Evolutionary conservation across 1,140 invertebrate genomes (phyloP).

Genomic region (Leptopilina boulardi): DNA sequence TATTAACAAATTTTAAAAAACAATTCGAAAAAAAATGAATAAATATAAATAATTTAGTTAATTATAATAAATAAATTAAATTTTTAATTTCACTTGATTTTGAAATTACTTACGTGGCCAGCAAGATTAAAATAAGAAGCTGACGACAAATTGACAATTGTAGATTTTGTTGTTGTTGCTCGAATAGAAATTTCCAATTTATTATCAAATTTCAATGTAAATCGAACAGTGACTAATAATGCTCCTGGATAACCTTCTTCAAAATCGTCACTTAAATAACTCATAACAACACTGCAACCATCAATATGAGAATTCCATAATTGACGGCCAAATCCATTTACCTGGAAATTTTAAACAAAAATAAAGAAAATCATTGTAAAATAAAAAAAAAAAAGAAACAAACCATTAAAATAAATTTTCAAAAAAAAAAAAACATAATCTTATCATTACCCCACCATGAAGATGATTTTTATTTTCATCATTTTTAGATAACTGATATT

Average conservation of each 20-base stretch:
- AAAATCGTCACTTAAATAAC: conserved; percentile 84
- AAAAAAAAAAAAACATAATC: neutral
- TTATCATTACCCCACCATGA: conserved; percentile 85
- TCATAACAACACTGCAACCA: conserved; percentile 79
- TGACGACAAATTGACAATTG: conserved; percentile 92
- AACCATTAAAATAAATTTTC: conserved; percentile 2
- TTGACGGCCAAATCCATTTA: conserved; percentile 60
- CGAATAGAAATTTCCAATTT: conserved; percentile 83
- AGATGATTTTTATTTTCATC: conserved; percentile 83
- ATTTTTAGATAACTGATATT: conserved; percentile 85
- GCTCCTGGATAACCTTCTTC: conserved; percentile 93
- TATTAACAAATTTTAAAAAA: too few relatives aligned
- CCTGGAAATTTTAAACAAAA: too few relatives aligned
- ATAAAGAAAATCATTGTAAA: too few relatives aligned
- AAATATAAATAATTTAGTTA: too few relatives aligned
- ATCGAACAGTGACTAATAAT: conserved; percentile 81
- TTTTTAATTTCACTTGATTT: too few relatives aligned
- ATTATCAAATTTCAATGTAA: conserved; percentile 84
- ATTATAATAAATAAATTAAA: too few relatives aligned
- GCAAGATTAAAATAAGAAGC: conserved; percentile 94
- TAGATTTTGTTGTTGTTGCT: conserved; percentile 85
- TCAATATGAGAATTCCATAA: conserved; percentile 75
- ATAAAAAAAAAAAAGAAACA: conserved; percentile 1
- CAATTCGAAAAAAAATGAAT: too few relatives aligned
- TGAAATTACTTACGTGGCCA: neutral